A percentile compares a stretch with the other conserved stretches of the same genome.
Conservation (phyloP, 1,140 invertebrate genomes). For the Saccostrea echinata region DNA sequence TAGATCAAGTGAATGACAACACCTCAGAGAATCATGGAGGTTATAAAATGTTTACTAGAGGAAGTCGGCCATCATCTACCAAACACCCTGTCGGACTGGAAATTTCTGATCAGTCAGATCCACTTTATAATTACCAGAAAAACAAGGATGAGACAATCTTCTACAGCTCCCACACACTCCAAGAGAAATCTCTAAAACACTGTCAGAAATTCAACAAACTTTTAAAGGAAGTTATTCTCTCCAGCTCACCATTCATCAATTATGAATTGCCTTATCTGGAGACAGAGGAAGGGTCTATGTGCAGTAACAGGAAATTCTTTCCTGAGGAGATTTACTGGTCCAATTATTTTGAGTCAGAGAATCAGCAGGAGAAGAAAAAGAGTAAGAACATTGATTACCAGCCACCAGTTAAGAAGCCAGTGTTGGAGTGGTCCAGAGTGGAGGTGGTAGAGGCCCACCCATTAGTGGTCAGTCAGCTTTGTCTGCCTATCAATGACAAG, state of each 20-base stretch:
- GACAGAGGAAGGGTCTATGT: conserved; percentile 89
- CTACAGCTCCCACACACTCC: conserved; percentile 63
- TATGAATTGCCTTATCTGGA: conserved; percentile 93
- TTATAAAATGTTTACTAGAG: background rate
- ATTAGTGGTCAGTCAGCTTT: conserved; percentile 87
- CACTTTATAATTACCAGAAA: conserved; percentile 77
- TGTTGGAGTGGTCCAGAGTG: conserved; percentile 61
- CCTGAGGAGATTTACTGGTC: conserved; percentile 91
- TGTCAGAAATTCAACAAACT: conserved; percentile 86
- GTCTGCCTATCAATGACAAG: conserved; percentile 81
- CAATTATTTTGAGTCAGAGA: conserved; percentile 74
- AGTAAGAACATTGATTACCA: conserved; percentile 61
- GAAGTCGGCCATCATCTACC: background rate
- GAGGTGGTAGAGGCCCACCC: conserved; percentile 83
- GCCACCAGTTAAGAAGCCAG: conserved; percentile 44
- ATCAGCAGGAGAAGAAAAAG: conserved; percentile 62
- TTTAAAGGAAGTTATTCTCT: conserved; percentile 88
- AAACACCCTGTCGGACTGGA: conserved; percentile 20
- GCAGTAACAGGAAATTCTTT: conserved; percentile 88
- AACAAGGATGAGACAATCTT: conserved; percentile 79
- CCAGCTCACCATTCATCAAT: conserved; percentile 92
- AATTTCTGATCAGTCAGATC: conserved; percentile 79
- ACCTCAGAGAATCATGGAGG: background rate
- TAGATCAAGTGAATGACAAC: no score
- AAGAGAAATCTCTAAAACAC: conserved; percentile 69